Percentiles rank a stretch among this genome's conserved stretches.
These are phyloP conservation scores for Matsumurasca onukii DNA, from an alignment of 1,140 invertebrate genomes.

Conservation along the genomic window DNA sequence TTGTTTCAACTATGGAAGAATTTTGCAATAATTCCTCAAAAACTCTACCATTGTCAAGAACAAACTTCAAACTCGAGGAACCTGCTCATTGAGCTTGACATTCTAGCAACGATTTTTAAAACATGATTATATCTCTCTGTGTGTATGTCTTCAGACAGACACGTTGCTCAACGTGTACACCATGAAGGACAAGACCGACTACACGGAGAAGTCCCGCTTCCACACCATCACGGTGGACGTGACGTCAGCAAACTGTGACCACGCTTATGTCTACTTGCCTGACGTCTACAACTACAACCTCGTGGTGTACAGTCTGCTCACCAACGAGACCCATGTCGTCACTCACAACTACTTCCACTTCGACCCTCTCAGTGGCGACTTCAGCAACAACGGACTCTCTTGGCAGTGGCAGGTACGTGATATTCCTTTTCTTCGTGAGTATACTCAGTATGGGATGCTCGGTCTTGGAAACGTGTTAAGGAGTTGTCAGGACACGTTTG, in stretches of 20 bases:
- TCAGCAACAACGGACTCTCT: constrained; percentile 64
- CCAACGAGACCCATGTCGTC: constrained; percentile 71
- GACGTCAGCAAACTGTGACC: constrained; percentile 63
- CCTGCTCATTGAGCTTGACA: too few relatives aligned
- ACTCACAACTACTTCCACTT: constrained; percentile 79
- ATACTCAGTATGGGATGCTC: too few relatives aligned
- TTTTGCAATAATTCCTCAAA: too few relatives aligned
- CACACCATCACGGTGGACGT: constrained; percentile 73
- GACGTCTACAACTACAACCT: constrained; percentile 70
- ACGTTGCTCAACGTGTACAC: constrained; percentile 59
- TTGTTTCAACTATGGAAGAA: too few relatives aligned
- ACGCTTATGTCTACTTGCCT: constrained; percentile 71
- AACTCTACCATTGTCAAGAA: too few relatives aligned
- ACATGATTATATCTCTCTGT: too few relatives aligned
- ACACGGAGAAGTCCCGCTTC: constrained; percentile 67
- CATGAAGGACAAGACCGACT: constrained; percentile 62
- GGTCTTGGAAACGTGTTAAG: too few relatives aligned
- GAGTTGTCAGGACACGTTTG: too few relatives aligned
- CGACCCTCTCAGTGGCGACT: constrained; percentile 67
- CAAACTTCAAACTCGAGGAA: too few relatives aligned
- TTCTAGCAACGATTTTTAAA: too few relatives aligned
- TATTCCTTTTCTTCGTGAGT: too few relatives aligned
- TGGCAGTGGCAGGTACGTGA: constrained; percentile 63
- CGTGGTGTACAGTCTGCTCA: constrained; percentile 69
- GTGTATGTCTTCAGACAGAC: constrained; percentile 57